A percentile compares a stretch with the other conserved stretches of the same genome.
Evolutionary conservation across 2,888 invertebrate species (phyloP).

Genomic region (Oegoconia quadripuncta): DNA sequence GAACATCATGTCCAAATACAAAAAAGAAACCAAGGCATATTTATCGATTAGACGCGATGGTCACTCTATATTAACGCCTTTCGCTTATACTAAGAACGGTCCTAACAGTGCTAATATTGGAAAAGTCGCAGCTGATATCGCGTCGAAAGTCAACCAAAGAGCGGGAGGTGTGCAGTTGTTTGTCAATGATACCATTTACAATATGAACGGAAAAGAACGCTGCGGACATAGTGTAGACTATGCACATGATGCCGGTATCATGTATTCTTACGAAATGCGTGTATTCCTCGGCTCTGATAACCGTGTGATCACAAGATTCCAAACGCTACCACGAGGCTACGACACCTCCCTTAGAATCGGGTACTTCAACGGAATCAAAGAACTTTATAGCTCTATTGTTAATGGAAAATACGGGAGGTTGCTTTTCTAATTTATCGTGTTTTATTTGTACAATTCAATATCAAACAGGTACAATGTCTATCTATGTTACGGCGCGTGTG

Average conservation of each 20-base stretch:
- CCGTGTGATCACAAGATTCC: constrained; percentile 49
- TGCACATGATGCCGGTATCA: constrained; percentile 39
- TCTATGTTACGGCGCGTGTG: background rate
- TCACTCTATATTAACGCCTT: constrained; percentile 81
- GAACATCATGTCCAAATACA: constrained; percentile 70
- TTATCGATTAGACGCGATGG: constrained; percentile 86
- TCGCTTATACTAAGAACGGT: constrained; percentile 63
- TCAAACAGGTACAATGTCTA: background rate
- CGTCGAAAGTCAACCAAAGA: constrained; percentile 51
- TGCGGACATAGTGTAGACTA: constrained; percentile 68
- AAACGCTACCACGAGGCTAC: constrained; percentile 51
- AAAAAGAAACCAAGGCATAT: constrained; percentile 79
- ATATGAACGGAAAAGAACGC: constrained; percentile 39
- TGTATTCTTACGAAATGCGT: constrained; percentile 55
- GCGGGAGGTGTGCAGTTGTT: constrained; percentile 46
- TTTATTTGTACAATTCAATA: background rate
- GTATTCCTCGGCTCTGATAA: constrained; percentile 51
- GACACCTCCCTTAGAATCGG: constrained; percentile 45
- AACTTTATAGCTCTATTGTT: constrained; percentile 46
- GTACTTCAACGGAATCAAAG: constrained; percentile 57
- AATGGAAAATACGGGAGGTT: constrained; percentile 38
- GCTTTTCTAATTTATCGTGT: constrained; percentile 20
- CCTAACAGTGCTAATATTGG: constrained; percentile 19
- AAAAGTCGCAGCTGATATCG: constrained; percentile 42
- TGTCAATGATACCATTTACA: constrained; percentile 44